Conservation (phyloP, 2,888 invertebrate species). For the Eupithecia vulgata region DNA sequence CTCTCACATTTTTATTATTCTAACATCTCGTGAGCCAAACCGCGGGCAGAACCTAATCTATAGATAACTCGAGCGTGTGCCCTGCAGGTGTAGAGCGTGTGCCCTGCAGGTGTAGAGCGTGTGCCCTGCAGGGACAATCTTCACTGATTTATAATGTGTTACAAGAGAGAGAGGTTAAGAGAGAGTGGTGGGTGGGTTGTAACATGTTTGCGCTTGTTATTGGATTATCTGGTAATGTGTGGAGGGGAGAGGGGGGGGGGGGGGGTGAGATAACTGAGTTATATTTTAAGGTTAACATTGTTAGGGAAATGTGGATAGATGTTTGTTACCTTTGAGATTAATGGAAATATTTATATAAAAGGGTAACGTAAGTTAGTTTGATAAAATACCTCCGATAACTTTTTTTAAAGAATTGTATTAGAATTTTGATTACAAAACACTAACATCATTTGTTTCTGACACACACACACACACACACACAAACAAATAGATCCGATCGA, state of each 20-base stretch:
- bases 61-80: background rate
- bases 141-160: constrained; percentile 45
- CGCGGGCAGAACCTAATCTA: background rate
- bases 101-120: background rate
- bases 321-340: background rate
- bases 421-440: too few species aligned
- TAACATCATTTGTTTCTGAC: too few species aligned
- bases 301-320: background rate
- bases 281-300: background rate
- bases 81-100: constrained; percentile 5
- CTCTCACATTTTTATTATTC: background rate
- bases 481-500: too few species aligned
- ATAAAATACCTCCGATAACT: too few species aligned
- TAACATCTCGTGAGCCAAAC: background rate
- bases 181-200: constrained; percentile 14
- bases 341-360: background rate
- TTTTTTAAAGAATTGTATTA: too few species aligned
- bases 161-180: constrained; percentile 27
- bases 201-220: constrained; percentile 25
- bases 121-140: constrained; percentile 27
- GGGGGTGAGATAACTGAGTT: constrained; percentile 11
- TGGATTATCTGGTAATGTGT: constrained; percentile 16
- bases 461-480: too few species aligned
- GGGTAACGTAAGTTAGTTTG: background rate
- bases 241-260: background rate